Evolutionary conservation across 2,113 vertebrate species (phyloP).

Genomic region (Passer montanus): DNA sequence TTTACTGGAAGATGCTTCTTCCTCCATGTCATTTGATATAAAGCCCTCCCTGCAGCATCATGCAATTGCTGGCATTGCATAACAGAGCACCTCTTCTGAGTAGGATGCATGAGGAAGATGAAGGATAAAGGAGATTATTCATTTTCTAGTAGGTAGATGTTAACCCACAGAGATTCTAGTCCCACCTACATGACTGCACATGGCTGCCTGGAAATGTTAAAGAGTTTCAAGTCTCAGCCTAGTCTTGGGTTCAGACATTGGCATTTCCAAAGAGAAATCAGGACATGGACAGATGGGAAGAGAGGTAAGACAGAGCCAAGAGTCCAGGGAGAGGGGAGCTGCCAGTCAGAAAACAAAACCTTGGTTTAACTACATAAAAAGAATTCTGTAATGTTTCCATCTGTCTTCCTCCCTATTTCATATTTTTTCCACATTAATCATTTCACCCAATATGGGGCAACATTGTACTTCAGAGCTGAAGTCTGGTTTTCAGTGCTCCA

Average conservation of each 20-base stretch:
- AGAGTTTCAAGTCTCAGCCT: not conserved
- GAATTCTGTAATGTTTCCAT: not conserved
- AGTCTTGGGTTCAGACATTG: not conserved
- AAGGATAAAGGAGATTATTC: not conserved
- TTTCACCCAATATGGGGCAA: not conserved
- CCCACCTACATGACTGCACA: not conserved
- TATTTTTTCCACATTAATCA: not conserved
- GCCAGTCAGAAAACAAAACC: not conserved
- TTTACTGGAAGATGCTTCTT: not conserved
- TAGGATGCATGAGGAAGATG: not conserved
- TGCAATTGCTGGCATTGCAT: not conserved
- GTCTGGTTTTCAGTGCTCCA: not conserved
- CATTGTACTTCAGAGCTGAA: not conserved
- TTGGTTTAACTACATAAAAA: constrained; percentile 12
- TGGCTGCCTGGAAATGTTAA: not conserved
- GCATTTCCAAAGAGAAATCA: not conserved
- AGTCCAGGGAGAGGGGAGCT: not conserved
- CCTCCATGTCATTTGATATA: not conserved
- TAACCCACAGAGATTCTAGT: not conserved
- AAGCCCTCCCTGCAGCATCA: not conserved
- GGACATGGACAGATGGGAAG: not conserved
- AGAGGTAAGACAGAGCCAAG: not conserved
- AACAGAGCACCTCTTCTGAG: not conserved
- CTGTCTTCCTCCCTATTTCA: not conserved
- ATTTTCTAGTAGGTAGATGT: not conserved